Evolutionary conservation across 2,113 vertebrate species (phyloP).

Genomic region (Hylia prasina): DNA sequence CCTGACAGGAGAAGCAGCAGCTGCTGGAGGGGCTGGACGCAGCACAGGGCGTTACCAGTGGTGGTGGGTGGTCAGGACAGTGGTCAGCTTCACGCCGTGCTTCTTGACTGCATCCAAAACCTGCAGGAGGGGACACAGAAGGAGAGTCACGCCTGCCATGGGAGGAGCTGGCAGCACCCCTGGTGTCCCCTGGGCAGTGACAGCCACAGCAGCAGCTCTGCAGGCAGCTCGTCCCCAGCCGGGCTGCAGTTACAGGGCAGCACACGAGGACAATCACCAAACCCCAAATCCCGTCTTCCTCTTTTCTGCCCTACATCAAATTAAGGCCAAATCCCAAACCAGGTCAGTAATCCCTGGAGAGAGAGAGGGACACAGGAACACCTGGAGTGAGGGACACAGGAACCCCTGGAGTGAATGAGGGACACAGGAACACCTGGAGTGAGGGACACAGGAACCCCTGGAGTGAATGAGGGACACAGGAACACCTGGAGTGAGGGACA

Average conservation of each 20-base stretch:
- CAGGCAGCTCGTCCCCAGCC: background rate
- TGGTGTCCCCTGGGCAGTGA: background rate
- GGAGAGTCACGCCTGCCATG: background rate
- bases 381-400: background rate
- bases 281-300: background rate
- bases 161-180: background rate
- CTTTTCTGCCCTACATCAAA: background rate
- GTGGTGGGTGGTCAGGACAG: conserved; percentile 94
- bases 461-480: background rate
- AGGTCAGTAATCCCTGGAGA: background rate
- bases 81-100: conserved; percentile 87
- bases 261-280: fast-evolving
- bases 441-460: background rate
- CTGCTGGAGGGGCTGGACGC: background rate
- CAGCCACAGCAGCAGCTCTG: background rate
- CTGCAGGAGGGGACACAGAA: conserved; percentile 61
- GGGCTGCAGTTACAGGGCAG: background rate
- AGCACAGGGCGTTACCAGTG: conserved; percentile 81
- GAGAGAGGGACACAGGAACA: background rate
- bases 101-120: conserved; percentile 88
- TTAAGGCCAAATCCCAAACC: background rate
- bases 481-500: background rate
- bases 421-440: background rate
- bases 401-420: background rate
- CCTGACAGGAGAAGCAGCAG: background rate